Conservation (phyloP, 2,888 invertebrate species). For the Nymphalis urticae region DNA sequence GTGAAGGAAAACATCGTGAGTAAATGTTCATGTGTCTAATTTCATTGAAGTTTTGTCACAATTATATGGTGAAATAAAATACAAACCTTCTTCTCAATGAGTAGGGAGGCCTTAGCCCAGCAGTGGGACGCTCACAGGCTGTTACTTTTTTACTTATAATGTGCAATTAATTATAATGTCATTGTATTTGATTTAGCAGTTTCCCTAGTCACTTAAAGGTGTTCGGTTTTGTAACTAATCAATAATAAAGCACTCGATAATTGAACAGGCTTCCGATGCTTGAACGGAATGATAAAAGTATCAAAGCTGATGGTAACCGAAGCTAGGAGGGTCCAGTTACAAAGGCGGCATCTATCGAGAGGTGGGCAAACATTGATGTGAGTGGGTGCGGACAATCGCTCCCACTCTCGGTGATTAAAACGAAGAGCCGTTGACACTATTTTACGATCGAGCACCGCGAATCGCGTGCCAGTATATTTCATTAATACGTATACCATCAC, state of each 20-base stretch:
- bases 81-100: too few relatives aligned
- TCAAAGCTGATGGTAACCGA: constrained; percentile 60
- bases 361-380: constrained; percentile 70
- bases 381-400: constrained; percentile 73
- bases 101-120: too few relatives aligned
- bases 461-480: constrained; percentile 48
- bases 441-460: constrained; percentile 61
- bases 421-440: constrained; percentile 77
- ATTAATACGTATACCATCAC: constrained; percentile 63
- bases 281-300: constrained; percentile 68
- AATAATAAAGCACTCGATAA: constrained; percentile 46
- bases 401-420: constrained; percentile 79
- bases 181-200: too few relatives aligned
- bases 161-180: too few relatives aligned
- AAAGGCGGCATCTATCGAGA: constrained; percentile 73
- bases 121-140: too few relatives aligned
- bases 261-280: constrained; percentile 46
- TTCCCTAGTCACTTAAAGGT: too few relatives aligned
- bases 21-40: too few relatives aligned
- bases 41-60: too few relatives aligned
- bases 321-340: constrained; percentile 65
- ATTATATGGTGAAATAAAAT: too few relatives aligned
- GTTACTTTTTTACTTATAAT: too few relatives aligned
- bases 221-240: constrained; percentile 45
- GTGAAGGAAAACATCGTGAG: too few relatives aligned